A percentile compares a stretch with the other conserved stretches of the same genome.
phyloP scores from a whole-genome alignment of 2,888 invertebrate genomes.

The Pachycephus smyrnensis region DNA sequence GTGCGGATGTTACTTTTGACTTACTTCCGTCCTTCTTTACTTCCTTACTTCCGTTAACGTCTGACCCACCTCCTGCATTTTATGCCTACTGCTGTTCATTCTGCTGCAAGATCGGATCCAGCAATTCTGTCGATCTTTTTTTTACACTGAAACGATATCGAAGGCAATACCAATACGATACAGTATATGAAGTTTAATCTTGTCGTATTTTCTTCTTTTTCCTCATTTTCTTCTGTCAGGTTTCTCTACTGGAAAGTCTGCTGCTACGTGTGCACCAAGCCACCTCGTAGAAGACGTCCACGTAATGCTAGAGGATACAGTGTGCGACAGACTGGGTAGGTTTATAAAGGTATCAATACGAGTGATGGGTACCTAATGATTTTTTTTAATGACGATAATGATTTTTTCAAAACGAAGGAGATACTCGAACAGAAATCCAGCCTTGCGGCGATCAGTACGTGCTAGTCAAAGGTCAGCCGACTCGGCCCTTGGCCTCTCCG shows the following conservation, averaged over 20 bases:
- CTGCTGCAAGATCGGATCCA: no score
- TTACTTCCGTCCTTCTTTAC: no score
- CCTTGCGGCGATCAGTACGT: constrained; percentile 72
- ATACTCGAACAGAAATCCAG: constrained; percentile 57
- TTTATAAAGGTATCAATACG: background rate
- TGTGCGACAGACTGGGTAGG: constrained; percentile 60
- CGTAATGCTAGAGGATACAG: constrained; percentile 65
- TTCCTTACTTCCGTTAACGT: no score
- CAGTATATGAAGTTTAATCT: no score
- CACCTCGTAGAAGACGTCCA: constrained; percentile 73
- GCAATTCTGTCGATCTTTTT: no score
- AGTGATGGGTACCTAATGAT: no score
- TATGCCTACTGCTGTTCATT: no score
- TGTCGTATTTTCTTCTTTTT: constrained; percentile 16
- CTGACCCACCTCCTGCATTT: no score
- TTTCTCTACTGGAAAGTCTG: constrained; percentile 95
- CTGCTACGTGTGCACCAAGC: constrained; percentile 89
- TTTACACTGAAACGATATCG: no score
- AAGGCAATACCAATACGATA: no score
- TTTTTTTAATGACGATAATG: background rate
- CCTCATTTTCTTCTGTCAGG: constrained; percentile 61
- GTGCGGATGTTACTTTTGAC: no score
- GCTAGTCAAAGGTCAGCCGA: constrained; percentile 75
- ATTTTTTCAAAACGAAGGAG: constrained; percentile 12
- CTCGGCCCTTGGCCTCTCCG: constrained; percentile 72